Base-by-base conservation (phyloP, 2,888 invertebrate genomes). In the Alviniconcha strummeri region DNA sequence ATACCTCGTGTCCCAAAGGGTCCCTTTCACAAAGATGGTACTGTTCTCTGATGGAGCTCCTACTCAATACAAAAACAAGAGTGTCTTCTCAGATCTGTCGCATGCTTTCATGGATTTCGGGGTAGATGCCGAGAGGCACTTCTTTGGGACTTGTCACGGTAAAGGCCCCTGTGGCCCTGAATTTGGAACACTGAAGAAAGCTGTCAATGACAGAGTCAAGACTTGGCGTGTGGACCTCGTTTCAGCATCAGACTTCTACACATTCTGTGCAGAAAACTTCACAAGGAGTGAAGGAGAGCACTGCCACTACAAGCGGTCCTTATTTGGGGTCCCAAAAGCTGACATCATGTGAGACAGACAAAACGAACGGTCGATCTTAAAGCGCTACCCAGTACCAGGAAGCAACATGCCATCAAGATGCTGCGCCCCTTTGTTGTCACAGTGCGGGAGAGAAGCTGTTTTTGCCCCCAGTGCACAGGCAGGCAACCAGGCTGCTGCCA, bases 151-250 rank as follows among this genome's bases (percentile, higher is more conserved):
- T 56, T 1, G 76, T 3, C 56, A 55, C 17, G 76, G 76, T 6
- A 76, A 76, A 19, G 56, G 56, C 0, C 55, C 76, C 56, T 15
- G 76, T 19, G 76, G 55, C 57, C 17, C 8, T n/a, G 76, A 76
- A 76, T 56, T 76, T 76, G 76, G 76, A n/a, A 57, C 57, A 6
- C 55, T 76, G 15, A 76, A 76, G 36, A 76, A 57, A 55, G 5
- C 57, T 4, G 8, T 57, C 4, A 36, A 55, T 11, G 55, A 55
- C 17, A 17, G 17, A 17, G 36, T 76, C 15, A 76, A 57, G 57
- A 55, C 6, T 5, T 4, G 55, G 4, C 4, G 55, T 17, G 76
- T 55, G 6, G 55, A 56, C 15, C 54, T 76, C 4, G 76, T 7
- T 19, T 57, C n/a, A 11, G 15, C 57, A 4, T 3, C 11, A 77